Conservation (phyloP, 2,113 vertebrate species). For the Acanthochromis polyacanthus region DNA sequence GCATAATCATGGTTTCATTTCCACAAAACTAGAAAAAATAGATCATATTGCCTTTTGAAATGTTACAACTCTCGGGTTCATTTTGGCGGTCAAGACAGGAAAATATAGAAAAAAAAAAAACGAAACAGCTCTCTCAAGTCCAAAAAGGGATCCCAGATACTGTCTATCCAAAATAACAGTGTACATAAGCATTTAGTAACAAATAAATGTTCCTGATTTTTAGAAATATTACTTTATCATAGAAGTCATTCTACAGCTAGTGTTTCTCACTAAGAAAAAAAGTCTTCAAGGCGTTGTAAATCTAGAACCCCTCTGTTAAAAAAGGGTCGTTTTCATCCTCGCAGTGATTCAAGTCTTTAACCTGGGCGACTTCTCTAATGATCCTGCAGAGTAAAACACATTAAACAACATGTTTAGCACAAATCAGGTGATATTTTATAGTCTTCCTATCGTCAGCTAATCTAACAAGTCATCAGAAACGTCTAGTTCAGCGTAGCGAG, state of each 20-base stretch:
- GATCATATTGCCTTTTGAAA: conserved; percentile 91
- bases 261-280: conserved; percentile 97
- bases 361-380: conserved; percentile 89
- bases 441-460: background rate
- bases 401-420: background rate
- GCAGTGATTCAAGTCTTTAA: conserved; percentile 87
- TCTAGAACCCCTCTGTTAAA: conserved; percentile 93
- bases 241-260: conserved; percentile 98
- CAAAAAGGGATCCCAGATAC: conserved; percentile 87
- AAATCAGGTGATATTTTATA: background rate
- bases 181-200: conserved; percentile 93
- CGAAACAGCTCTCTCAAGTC: conserved; percentile 80
- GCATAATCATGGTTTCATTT: conserved; percentile 87
- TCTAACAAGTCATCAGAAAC: too few relatives aligned
- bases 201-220: conserved; percentile 90
- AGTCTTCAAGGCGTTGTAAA: conserved; percentile 97
- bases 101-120: conserved; percentile 76
- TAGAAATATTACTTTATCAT: conserved; percentile 92
- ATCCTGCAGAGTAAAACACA: conserved; percentile 84
- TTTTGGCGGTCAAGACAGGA: conserved; percentile 87
- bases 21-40: conserved; percentile 92
- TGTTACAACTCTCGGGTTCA: conserved; percentile 90
- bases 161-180: conserved; percentile 87
- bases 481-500: too few relatives aligned
- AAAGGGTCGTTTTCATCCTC: conserved; percentile 89